These are phyloP conservation scores for Ramazzottius varieornatus DNA, from an alignment of 2,888 invertebrate species.

Conservation along the genomic window DNA sequence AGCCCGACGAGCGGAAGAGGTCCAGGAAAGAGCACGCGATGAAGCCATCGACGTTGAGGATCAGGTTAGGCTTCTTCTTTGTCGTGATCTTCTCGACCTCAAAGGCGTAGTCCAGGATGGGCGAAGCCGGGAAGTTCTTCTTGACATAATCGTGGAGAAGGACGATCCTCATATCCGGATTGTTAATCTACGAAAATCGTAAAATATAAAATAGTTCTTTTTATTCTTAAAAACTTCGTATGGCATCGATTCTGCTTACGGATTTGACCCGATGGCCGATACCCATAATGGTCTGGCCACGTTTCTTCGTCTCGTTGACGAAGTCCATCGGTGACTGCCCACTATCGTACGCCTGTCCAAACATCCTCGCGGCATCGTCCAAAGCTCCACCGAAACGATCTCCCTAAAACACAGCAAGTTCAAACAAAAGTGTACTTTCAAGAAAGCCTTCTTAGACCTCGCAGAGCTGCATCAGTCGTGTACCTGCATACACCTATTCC, in stretches of 20 bases:
- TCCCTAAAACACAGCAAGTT: constrained; percentile 38
- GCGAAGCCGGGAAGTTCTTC: constrained; percentile 71
- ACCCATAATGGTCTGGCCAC: constrained; percentile 94
- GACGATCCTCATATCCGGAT: constrained; percentile 91
- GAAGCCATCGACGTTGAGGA: constrained; percentile 93
- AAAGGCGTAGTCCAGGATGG: constrained; percentile 74
- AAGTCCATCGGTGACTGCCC: constrained; percentile 90
- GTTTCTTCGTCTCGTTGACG: constrained; percentile 84
- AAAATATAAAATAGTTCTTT: background rate
- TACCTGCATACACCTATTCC: no score
- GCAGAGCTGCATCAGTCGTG: no score
- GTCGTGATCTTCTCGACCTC: constrained; percentile 98
- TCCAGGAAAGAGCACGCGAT: constrained; percentile 94
- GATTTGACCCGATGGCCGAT: constrained; percentile 69
- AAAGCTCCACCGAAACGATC: constrained; percentile 94
- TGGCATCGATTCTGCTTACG: no score
- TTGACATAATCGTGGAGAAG: constrained; percentile 84
- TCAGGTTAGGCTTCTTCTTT: constrained; percentile 96
- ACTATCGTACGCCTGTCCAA: constrained; percentile 79
- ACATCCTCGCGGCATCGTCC: constrained; percentile 88
- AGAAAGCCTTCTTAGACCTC: no score
- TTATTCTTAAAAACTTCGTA: no score
- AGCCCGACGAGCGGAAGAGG: constrained; percentile 68
- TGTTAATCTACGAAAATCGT: constrained; percentile 43
- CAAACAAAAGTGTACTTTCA: no score